phyloP scores from a whole-genome alignment of 2,888 invertebrate species.

The Stenolophus ochropezus region DNA sequence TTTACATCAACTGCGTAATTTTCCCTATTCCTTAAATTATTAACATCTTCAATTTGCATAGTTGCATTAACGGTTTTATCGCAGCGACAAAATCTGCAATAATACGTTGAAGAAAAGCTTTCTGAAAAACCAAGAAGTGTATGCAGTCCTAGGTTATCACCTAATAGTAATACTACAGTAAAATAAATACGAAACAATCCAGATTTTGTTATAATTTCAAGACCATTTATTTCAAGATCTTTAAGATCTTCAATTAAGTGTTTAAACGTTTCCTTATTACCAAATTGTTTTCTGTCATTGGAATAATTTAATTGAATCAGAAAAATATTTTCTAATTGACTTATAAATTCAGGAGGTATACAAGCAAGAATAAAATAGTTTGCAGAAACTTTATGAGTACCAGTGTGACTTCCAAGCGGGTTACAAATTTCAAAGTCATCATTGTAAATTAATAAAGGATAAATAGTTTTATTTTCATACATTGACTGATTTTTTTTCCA shows the following conservation, averaged over 20 bases:
- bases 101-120: conserved; percentile 63
- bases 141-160: conserved; percentile 64
- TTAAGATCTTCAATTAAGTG: conserved; percentile 63
- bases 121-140: conserved; percentile 63
- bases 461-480: conserved; percentile 56
- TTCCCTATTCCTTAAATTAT: neutral
- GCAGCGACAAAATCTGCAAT: conserved; percentile 63
- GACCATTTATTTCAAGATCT: conserved; percentile 61
- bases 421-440: conserved; percentile 11
- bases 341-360: conserved; percentile 61
- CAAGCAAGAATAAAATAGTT: conserved; percentile 63
- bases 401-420: conserved; percentile 52
- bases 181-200: conserved; percentile 18
- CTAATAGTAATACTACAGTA: conserved; percentile 48
- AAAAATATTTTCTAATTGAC: conserved; percentile 63
- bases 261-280: conserved; percentile 62
- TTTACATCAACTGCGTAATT: neutral
- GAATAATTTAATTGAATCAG: too few species aligned
- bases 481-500: conserved; percentile 50
- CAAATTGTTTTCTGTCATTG: conserved; percentile 61
- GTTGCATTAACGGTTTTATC: neutral
- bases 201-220: conserved; percentile 57
- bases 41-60: neutral
- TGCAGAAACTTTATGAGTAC: conserved; percentile 64
- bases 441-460: neutral